Percentiles rank a stretch among this genome's conserved stretches.
These are phyloP conservation scores for Oenanthe oenanthe DNA, from an alignment of 2,113 vertebrate genomes.

Conservation along the genomic window DNA sequence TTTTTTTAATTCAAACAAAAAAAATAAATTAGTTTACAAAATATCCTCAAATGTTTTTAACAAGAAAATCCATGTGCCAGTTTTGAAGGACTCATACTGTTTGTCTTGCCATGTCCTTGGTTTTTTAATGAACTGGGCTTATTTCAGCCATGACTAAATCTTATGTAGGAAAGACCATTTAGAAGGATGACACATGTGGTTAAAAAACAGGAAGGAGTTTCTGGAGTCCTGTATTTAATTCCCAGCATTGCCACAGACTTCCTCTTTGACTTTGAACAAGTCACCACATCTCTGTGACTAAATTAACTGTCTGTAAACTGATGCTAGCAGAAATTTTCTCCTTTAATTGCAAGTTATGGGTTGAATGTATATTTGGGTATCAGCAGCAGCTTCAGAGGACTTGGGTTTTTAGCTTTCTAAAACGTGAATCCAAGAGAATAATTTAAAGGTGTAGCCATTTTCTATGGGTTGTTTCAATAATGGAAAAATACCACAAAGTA, in stretches of 20 bases:
- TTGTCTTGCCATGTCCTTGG: not conserved
- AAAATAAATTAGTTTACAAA: constrained; percentile 12
- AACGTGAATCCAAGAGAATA: not conserved
- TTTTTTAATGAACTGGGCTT: not conserved
- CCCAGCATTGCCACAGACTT: constrained; percentile 35
- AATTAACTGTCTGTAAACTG: not conserved
- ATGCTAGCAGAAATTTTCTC: not conserved
- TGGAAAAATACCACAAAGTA: not conserved
- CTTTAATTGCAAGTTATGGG: not conserved
- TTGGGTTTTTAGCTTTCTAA: not conserved
- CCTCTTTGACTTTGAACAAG: constrained; percentile 13
- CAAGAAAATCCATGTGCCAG: not conserved
- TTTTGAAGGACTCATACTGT: not conserved
- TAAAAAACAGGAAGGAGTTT: constrained; percentile 29
- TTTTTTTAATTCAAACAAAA: not conserved
- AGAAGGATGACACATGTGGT: not conserved
- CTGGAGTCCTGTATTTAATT: constrained; percentile 24
- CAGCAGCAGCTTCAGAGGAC: not conserved
- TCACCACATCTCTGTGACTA: constrained; percentile 14
- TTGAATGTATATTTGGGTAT: not conserved
- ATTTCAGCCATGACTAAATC: constrained; percentile 28
- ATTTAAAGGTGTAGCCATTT: not conserved
- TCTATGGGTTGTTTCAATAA: not conserved
- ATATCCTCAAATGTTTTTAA: not conserved
- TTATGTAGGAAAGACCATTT: not conserved